Conservation (phyloP, 2,113 vertebrate genomes). For the Maccullochella peelii region DNA sequence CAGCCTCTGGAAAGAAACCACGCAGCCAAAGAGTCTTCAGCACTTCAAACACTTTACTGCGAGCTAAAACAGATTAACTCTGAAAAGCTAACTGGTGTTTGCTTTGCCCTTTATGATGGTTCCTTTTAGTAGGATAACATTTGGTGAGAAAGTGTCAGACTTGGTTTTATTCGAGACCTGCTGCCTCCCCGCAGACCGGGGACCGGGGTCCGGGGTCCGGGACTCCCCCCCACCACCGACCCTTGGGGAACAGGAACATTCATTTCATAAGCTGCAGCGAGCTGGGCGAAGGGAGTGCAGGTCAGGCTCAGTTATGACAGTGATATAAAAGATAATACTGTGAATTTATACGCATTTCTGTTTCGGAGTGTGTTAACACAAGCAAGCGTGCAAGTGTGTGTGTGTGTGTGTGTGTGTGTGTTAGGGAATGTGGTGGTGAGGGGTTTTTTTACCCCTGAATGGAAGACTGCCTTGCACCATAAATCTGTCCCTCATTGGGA, state of each 20-base stretch:
- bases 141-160: conserved; percentile 78
- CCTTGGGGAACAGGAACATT: conserved; percentile 58
- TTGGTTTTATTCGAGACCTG: conserved; percentile 66
- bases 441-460: conserved; percentile 75
- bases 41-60: conserved; percentile 76
- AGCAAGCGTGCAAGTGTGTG: conserved; percentile 41
- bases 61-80: conserved; percentile 68
- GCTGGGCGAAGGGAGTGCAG: conserved; percentile 10
- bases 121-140: conserved; percentile 74
- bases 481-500: conserved; percentile 86
- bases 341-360: conserved; percentile 49
- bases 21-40: conserved; percentile 63
- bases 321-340: conserved; percentile 42
- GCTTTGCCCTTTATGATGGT: conserved; percentile 68
- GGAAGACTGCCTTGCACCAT: conserved; percentile 77
- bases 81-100: conserved; percentile 76
- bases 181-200: conserved; percentile 58
- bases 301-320: conserved; percentile 30
- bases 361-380: conserved; percentile 43
- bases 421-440: conserved; percentile 47
- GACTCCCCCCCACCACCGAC: not conserved
- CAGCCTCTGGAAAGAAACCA: conserved; percentile 76
- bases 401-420: conserved; percentile 68
- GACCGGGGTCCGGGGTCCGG: too few species aligned
- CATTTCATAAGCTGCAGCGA: conserved; percentile 55